A percentile compares a stretch with the other conserved stretches of the same genome.
Evolutionary conservation across 2,888 invertebrate species (phyloP).

Genomic region (Ernsta delagoae): DNA sequence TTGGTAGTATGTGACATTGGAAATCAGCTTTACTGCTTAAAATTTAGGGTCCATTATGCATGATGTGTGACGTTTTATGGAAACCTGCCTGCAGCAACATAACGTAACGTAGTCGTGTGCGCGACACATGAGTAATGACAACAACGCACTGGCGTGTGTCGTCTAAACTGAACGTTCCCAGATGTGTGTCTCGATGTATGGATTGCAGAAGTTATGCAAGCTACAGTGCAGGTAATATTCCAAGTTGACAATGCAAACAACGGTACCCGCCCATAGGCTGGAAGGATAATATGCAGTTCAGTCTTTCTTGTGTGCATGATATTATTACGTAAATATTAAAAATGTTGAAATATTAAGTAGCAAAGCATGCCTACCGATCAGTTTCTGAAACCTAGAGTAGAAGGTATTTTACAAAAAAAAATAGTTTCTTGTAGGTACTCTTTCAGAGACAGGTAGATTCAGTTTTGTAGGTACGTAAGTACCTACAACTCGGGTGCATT

Average conservation of each 20-base stretch:
- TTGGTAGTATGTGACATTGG: constrained; percentile 35
- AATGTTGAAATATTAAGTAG: too few relatives aligned
- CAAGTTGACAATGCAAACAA: constrained; percentile 30
- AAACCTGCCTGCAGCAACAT: constrained; percentile 53
- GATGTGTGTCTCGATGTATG: constrained; percentile 72
- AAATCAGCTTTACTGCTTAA: constrained; percentile 51
- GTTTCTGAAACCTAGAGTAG: too few relatives aligned
- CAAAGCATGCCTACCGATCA: too few relatives aligned
- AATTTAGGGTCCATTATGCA: constrained; percentile 64
- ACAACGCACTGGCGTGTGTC: constrained; percentile 74
- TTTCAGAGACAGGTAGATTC: neutral
- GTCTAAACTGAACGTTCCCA: constrained; percentile 70
- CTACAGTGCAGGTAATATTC: constrained; percentile 37
- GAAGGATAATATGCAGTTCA: too few relatives aligned
- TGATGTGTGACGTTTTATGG: constrained; percentile 61
- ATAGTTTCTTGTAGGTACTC: neutral
- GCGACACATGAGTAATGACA: constrained; percentile 83
- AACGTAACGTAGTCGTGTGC: constrained; percentile 76
- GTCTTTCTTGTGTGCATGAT: too few relatives aligned
- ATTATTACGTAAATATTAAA: neutral
- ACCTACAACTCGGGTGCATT: neutral
- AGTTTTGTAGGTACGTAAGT: neutral
- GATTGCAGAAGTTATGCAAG: constrained; percentile 73
- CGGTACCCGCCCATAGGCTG: too few relatives aligned
- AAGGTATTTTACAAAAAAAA: neutral